Evolutionary conservation across 2,113 vertebrate species (phyloP).

Genomic region (Cynocephalus volans): DNA sequence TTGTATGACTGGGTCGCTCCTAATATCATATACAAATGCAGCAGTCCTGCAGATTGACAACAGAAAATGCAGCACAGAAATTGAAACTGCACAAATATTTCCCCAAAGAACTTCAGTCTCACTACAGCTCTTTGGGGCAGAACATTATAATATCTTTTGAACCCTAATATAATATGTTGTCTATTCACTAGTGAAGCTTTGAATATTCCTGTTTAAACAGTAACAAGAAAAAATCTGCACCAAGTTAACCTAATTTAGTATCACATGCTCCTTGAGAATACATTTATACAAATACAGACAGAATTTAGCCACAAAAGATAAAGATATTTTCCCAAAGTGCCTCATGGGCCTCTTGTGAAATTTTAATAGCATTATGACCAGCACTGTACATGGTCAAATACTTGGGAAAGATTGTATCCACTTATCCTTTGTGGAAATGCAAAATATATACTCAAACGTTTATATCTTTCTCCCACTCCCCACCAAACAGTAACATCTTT

Average conservation of each 20-base stretch:
- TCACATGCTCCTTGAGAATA: neutral
- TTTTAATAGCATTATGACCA: neutral
- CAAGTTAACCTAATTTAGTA: neutral
- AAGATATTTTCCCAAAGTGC: neutral
- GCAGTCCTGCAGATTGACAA: constrained; percentile 10
- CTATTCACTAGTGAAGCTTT: constrained; percentile 43
- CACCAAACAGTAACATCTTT: neutral
- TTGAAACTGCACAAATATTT: constrained; percentile 39
- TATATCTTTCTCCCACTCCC: rapidly evolving
- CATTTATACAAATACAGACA: neutral
- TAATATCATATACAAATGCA: constrained; percentile 60
- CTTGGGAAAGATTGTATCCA: neutral
- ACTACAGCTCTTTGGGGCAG: neutral
- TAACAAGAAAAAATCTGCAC: neutral
- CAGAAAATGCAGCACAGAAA: constrained; percentile 43
- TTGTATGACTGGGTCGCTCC: neutral
- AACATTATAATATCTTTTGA: neutral
- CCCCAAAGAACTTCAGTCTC: constrained; percentile 5
- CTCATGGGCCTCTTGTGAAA: neutral
- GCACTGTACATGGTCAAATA: neutral
- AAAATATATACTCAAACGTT: neutral
- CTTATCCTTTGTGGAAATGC: neutral
- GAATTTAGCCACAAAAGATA: constrained; percentile 4
- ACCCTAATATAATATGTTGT: neutral
- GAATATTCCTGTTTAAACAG: neutral